These are phyloP conservation scores for Xestia ashworthii DNA, from an alignment of 2,888 invertebrate species.

Conservation along the genomic window DNA sequence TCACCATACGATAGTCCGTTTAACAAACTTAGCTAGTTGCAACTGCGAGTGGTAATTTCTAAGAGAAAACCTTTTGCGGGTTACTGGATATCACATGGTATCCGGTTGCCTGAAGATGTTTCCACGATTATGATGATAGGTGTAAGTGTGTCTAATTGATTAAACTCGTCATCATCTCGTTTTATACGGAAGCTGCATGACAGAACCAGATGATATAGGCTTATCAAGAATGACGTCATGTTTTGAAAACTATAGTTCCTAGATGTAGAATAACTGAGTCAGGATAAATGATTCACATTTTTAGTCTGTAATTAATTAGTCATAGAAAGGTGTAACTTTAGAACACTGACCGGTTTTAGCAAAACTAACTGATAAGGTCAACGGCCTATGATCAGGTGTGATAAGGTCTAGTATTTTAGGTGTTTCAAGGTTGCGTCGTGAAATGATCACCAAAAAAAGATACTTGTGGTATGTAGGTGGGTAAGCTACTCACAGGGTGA, in stretches of 20 bases:
- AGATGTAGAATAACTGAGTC: conserved; percentile 19
- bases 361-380: background rate
- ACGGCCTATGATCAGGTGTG: too few species aligned
- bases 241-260: conserved; percentile 27
- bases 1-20: too few species aligned
- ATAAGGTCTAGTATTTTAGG: too few species aligned
- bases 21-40: too few species aligned
- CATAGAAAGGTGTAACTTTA: background rate
- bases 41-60: too few species aligned
- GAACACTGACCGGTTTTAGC: background rate
- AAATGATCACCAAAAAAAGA: too few species aligned
- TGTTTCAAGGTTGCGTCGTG: too few species aligned
- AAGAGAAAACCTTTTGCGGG: background rate
- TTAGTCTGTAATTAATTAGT: conserved; percentile 21
- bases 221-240: conserved; percentile 34
- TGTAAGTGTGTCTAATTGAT: background rate
- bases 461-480: too few species aligned
- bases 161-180: background rate
- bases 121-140: background rate
- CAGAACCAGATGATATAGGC: conserved; percentile 3
- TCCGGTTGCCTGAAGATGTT: background rate
- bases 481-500: too few species aligned
- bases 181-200: conserved; percentile 16
- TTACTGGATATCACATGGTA: background rate
- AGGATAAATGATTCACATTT: conserved; percentile 22